Conservation (phyloP, 2,113 vertebrate genomes). For the Rhegmatorhina hoffmannsi region DNA sequence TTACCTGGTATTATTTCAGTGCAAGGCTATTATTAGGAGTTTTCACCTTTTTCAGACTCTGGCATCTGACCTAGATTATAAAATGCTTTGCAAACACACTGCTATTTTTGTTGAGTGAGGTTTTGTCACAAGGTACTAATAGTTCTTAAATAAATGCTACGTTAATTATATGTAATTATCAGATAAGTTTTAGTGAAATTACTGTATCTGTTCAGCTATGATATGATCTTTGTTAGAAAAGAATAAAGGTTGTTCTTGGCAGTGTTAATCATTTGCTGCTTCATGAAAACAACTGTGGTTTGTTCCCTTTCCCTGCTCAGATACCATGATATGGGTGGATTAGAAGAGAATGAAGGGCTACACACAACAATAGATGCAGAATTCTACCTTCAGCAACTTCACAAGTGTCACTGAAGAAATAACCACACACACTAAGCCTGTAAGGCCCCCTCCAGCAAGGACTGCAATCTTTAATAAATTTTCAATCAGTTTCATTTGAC, state of each 20-base stretch:
- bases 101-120: background rate
- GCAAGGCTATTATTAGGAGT: background rate
- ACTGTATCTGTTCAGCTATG: conserved; percentile 1
- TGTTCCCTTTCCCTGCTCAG: background rate
- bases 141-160: conserved; percentile 32
- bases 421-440: background rate
- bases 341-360: background rate
- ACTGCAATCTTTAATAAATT: background rate
- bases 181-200: background rate
- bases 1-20: background rate
- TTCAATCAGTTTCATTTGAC: background rate
- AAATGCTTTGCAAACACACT: background rate
- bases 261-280: conserved; percentile 11
- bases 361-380: background rate
- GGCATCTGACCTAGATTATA: background rate
- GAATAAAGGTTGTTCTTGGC: conserved; percentile 50
- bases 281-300: background rate
- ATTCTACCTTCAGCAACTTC: background rate
- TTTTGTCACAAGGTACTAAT: background rate
- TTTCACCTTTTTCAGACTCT: conserved; percentile 4
- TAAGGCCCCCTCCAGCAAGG: background rate
- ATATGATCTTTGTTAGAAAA: conserved; percentile 1
- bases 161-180: conserved; percentile 35
- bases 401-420: background rate
- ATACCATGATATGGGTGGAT: background rate